Base-by-base conservation (phyloP, 37 sponge, comb jelly and placozoan species). In the Ianthella basta region DNA sequence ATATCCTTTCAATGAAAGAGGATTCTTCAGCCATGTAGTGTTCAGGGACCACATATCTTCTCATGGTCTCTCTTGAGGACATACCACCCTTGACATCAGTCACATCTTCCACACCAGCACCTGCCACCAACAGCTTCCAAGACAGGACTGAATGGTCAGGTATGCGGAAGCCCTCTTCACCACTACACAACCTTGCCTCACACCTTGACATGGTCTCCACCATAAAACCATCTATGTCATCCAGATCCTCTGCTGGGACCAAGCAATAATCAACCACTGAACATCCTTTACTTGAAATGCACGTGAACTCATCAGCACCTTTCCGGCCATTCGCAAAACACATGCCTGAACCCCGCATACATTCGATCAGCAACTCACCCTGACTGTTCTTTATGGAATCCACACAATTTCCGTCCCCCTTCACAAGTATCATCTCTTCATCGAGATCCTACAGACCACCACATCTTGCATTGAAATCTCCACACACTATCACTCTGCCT, bases 401-500 rank as follows among this genome's bases (percentile, higher is more conserved):
- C 68, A 66, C 68, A 66, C 68, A 24, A 14, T 66, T 66, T 66
- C 68, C 23, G 68, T 23, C 23, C 25, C 68, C 68, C 68, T 66
- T 66, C 68, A 66, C 15, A 66, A 24, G 68, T 23, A 66, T 27
- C 68, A 66, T 66, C 68, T 66, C 68, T 25, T 66, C 68, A 16
- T 27, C 23, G 68, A 66, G 68, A 66, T 66, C 68, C 68, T 66
- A 19, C 68, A 66, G 68, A 66, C 23, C 68, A n/a, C 68, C 68
- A 66, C 68, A 66, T 66, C 68, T 66, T 66, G 68, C 68, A 66
- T 66, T 66, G 68, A 66, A 66, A 66, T 66, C 68, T 66, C 68
- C 68, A 66, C 68, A 66, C 68, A 66, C 68, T 25, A 66, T n/a
- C 68, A 66, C 68, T 66, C 68, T 66, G 68, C 68, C 68, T 66